Evolutionary conservation across 2,113 vertebrate genomes (phyloP), one percentile per base, ranked within the genome.

Genomic region (Myrmecophaga tridactyla): DNA sequence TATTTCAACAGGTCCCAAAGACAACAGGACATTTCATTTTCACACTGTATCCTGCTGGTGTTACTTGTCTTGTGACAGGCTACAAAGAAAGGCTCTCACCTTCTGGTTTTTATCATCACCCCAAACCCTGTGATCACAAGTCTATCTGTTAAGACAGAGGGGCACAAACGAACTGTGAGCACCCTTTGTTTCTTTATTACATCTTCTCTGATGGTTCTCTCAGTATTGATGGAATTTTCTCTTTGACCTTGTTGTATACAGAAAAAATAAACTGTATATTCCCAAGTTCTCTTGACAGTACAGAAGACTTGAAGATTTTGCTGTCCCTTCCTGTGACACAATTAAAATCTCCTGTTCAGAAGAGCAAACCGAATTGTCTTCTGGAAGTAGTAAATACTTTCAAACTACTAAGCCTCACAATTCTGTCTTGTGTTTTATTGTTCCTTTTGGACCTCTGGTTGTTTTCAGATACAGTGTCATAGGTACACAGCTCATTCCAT

Each of bases 281-380:
- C 51, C 48, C 29, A 81, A 65, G 7, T 15, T 97, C 82, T 76
- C 9, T 17, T 31, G 83, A 80, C 31, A 77, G 46, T 7, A 8
- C 36, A 58, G 90, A 70, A 89, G 34, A 36, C 31, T 77, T 58
- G 58, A 95, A 18, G 1, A 88, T 62, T 36, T 4, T 25, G 0
- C 7, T 91, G 89, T 89, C 2, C 27, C 31, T 70, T 20, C 27
- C 3, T 48, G 18, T 80, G 63, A 60, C 85, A 86, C 36, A 95
- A 56, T 63, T 94, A 75, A 96, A 65, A 3, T 82, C 78, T 93
- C 56, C 48, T 90, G 41, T 31, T 90, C 60, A 87, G 13, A 20
- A 58, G 56, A 83, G 6, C 75, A 86, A 97, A 36, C 4, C 15
- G 88, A 10, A 2, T 2, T 21, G 1, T 81, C 88, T 89, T 80